Conservation (phyloP, 2,888 invertebrate genomes). For the Apotomis capreana region DNA sequence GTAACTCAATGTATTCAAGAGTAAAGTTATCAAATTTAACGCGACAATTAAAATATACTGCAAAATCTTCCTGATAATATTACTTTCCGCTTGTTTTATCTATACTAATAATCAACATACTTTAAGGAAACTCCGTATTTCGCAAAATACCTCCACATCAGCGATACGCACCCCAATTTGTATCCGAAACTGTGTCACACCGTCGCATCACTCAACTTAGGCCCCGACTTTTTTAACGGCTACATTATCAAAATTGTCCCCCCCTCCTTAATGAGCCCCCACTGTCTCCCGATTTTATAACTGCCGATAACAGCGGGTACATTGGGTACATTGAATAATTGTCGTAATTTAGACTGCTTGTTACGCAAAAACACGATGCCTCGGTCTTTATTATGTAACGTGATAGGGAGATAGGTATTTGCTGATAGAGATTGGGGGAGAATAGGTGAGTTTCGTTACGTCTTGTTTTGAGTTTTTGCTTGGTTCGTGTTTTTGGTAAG, state of each 20-base stretch:
- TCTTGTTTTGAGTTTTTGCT: slow-evolving; percentile 37
- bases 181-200: slow-evolving; percentile 38
- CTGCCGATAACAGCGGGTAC: slow-evolving; percentile 70
- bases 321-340: slow-evolving; percentile 78
- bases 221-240: slow-evolving; percentile 44
- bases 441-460: slow-evolving; percentile 38
- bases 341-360: slow-evolving; percentile 79
- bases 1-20: too few species aligned
- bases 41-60: too few species aligned
- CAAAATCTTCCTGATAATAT: too few species aligned
- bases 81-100: too few species aligned
- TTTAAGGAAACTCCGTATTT: background rate
- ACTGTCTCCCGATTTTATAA: slow-evolving; percentile 44
- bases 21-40: too few species aligned
- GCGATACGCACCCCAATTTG: slow-evolving; percentile 36
- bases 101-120: background rate
- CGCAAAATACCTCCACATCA: slow-evolving; percentile 22
- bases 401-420: slow-evolving; percentile 46
- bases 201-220: slow-evolving; percentile 44
- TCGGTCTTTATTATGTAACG: slow-evolving; percentile 69
- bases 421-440: slow-evolving; percentile 49
- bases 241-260: slow-evolving; percentile 46
- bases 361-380: slow-evolving; percentile 75
- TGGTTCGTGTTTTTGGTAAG: slow-evolving; percentile 7
- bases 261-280: slow-evolving; percentile 40